Evolutionary conservation across 2,113 vertebrate genomes (phyloP).

Genomic region (Galeopterus variegatus): DNA sequence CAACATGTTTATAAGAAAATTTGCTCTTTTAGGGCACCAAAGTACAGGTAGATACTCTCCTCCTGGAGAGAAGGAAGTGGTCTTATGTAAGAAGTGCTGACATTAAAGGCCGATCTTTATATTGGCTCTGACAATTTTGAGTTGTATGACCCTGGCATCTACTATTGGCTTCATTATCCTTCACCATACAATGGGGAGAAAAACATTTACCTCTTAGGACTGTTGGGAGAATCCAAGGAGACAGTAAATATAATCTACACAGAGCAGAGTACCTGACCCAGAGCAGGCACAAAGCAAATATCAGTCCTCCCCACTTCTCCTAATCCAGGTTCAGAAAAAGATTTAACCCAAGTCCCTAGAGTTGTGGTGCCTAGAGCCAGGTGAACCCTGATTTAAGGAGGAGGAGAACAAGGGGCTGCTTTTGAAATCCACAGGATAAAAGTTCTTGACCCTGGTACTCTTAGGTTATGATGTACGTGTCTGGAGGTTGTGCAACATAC

Average conservation of each 20-base stretch:
- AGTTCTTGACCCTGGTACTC: not conserved
- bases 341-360: not conserved
- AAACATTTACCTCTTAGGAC: not conserved
- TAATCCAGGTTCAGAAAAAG: not conserved
- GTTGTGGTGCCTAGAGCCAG: not conserved
- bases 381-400: not conserved
- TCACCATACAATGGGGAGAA: not conserved
- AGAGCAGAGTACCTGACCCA: not conserved
- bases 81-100: not conserved
- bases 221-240: not conserved
- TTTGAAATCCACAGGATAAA: not conserved
- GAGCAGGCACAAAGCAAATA: not conserved
- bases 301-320: accelerated
- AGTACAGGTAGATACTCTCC: not conserved
- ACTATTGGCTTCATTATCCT: not conserved
- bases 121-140: not conserved
- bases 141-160: accelerated
- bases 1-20: not conserved
- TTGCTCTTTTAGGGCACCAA: not conserved
- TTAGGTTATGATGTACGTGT: not conserved
- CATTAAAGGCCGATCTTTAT: not conserved
- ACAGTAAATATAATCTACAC: accelerated
- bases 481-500: not conserved
- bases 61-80: not conserved
- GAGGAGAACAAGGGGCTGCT: not conserved